These are phyloP conservation scores for Mechanitis messenoides DNA, from an alignment of 2,888 invertebrate species.

Conservation along the genomic window DNA sequence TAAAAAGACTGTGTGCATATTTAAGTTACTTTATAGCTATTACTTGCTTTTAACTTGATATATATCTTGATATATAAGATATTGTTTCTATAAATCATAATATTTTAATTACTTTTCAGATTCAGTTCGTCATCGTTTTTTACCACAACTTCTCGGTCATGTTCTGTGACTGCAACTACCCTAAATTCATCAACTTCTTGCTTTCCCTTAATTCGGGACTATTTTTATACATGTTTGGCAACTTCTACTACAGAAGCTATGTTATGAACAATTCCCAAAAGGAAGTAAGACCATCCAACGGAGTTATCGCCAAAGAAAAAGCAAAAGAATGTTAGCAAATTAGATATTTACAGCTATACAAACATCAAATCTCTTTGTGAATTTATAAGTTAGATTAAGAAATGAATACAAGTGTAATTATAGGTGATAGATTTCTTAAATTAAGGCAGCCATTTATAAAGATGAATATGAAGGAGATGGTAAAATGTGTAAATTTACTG, in stretches of 20 bases:
- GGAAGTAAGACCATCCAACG: constrained; percentile 17
- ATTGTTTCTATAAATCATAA: not conserved
- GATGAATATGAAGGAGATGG: too few relatives aligned
- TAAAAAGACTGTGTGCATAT: not conserved
- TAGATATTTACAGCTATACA: constrained; percentile 11
- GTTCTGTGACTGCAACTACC: constrained; percentile 83
- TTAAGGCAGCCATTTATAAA: too few relatives aligned
- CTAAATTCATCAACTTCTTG: constrained; percentile 81
- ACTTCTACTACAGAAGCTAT: constrained; percentile 84
- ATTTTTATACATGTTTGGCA: constrained; percentile 86
- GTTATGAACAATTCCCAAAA: constrained; percentile 41
- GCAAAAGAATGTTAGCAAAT: constrained; percentile 54
- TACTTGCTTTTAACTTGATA: too few relatives aligned
- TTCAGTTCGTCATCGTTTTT: constrained; percentile 86
- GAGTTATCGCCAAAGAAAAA: constrained; percentile 41
- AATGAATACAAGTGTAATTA: too few relatives aligned
- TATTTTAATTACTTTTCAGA: constrained; percentile 56
- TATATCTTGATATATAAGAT: too few relatives aligned
- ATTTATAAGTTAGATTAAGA: too few relatives aligned
- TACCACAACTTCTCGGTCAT: constrained; percentile 81
- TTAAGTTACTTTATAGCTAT: not conserved
- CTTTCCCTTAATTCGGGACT: constrained; percentile 81
- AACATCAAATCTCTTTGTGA: too few relatives aligned
- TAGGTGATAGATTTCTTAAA: too few relatives aligned
- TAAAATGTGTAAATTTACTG: too few relatives aligned